Evolutionary conservation across 2,113 vertebrate genomes (phyloP).

Genomic region (Pteruthius melanotis): DNA sequence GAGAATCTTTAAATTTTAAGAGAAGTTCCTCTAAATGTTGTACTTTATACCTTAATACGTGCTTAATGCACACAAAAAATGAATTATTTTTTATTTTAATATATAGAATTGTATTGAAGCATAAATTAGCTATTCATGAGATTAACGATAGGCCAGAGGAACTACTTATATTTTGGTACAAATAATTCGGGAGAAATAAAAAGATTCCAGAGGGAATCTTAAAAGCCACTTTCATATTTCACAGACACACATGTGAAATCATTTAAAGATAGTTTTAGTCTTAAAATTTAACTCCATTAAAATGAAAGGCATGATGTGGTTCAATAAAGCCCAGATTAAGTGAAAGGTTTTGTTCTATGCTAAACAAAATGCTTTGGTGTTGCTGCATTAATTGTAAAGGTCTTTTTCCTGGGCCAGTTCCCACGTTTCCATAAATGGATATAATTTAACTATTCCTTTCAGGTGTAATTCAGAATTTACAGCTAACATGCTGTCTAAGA

Average conservation of each 20-base stretch:
- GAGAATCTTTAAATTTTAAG: background rate
- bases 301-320: background rate
- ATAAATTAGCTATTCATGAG: background rate
- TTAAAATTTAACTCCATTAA: background rate
- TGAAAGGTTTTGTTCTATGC: background rate
- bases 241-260: accelerated
- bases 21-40: background rate
- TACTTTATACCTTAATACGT: background rate
- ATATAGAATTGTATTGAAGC: background rate
- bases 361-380: background rate
- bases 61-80: background rate
- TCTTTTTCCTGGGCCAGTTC: background rate
- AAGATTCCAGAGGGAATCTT: background rate
- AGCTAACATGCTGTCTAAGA: background rate
- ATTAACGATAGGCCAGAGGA: background rate
- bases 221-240: background rate
- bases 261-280: background rate
- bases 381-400: background rate
- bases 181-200: background rate
- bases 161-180: background rate
- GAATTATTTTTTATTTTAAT: background rate
- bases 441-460: background rate
- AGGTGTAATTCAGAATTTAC: background rate
- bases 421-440: background rate
- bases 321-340: background rate